Percentiles rank a stretch among this genome's conserved stretches.
phyloP scores from a whole-genome alignment of 37 sponge, comb jelly and placozoan genomes.

The Spongia lamella region DNA sequence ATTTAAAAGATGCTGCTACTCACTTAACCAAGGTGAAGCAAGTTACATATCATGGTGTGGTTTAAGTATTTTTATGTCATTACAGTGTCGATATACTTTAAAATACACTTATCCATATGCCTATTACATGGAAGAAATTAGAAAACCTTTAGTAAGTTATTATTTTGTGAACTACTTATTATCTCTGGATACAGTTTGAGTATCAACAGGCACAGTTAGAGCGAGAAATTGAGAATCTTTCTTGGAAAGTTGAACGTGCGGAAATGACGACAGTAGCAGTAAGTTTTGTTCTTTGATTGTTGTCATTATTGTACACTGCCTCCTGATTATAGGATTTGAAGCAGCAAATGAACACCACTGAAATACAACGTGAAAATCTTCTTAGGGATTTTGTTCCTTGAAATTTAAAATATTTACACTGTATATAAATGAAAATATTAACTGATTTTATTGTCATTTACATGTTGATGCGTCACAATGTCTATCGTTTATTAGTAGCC shows the following conservation, averaged over 20 bases:
- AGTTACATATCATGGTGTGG: neutral
- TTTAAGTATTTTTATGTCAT: neutral
- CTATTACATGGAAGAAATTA: constrained; percentile 70
- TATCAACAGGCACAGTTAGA: constrained; percentile 92
- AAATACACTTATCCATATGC: constrained; percentile 90
- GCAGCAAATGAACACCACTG: constrained; percentile 74
- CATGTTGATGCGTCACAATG: too few species aligned
- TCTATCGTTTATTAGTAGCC: too few species aligned
- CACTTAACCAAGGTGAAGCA: constrained; percentile 69
- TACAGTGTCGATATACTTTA: constrained; percentile 85
- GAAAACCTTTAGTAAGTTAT: constrained; percentile 75
- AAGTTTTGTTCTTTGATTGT: neutral
- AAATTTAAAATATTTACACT: neutral
- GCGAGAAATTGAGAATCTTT: constrained; percentile 88
- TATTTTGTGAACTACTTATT: neutral
- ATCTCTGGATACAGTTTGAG: constrained; percentile 76
- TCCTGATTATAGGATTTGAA: constrained; percentile 39
- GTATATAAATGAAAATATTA: neutral
- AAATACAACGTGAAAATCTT: constrained; percentile 65
- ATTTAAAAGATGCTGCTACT: constrained; percentile 68
- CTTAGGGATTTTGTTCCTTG: constrained; percentile 62
- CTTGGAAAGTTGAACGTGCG: constrained; percentile 86
- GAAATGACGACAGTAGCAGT: constrained; percentile 55
- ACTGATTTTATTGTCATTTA: too few species aligned
- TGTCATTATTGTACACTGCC: neutral